phyloP scores from a whole-genome alignment of 1,140 invertebrate genomes.

The Antheraea mylitta region DNA sequence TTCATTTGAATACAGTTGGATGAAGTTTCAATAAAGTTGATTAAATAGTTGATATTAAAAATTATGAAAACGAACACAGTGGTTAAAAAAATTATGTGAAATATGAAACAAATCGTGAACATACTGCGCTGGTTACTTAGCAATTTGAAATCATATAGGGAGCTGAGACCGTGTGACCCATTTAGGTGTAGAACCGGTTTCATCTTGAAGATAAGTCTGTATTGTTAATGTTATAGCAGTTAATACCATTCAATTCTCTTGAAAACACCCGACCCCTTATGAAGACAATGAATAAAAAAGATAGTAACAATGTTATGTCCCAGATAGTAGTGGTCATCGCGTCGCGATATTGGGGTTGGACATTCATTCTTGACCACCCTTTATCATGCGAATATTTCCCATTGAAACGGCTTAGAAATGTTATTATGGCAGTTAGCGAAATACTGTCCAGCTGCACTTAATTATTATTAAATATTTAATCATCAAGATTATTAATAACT shows the following conservation, averaged over 20 bases:
- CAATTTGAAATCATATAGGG: conserved; percentile 59
- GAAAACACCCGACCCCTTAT: conserved; percentile 58
- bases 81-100: background rate
- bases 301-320: conserved; percentile 63
- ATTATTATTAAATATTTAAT: conserved; percentile 32
- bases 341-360: conserved; percentile 66
- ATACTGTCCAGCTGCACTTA: conserved; percentile 41
- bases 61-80: background rate
- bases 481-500: background rate
- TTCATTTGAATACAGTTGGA: too few species aligned
- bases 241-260: conserved; percentile 69
- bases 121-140: conserved; percentile 32
- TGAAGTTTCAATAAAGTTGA: too few species aligned
- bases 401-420: conserved; percentile 51
- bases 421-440: conserved; percentile 44
- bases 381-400: conserved; percentile 53
- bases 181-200: conserved; percentile 74
- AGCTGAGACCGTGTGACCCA: conserved; percentile 75
- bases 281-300: conserved; percentile 70
- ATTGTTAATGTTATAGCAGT: conserved; percentile 69
- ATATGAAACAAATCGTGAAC: background rate
- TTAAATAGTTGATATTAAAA: background rate
- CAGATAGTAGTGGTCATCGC: conserved; percentile 50
- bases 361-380: conserved; percentile 66
- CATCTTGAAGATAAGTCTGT: conserved; percentile 64